Evolutionary conservation across 2,888 invertebrate genomes (phyloP), one percentile per base, ranked within the genome.

Genomic region (Trichacis sp.): DNA sequence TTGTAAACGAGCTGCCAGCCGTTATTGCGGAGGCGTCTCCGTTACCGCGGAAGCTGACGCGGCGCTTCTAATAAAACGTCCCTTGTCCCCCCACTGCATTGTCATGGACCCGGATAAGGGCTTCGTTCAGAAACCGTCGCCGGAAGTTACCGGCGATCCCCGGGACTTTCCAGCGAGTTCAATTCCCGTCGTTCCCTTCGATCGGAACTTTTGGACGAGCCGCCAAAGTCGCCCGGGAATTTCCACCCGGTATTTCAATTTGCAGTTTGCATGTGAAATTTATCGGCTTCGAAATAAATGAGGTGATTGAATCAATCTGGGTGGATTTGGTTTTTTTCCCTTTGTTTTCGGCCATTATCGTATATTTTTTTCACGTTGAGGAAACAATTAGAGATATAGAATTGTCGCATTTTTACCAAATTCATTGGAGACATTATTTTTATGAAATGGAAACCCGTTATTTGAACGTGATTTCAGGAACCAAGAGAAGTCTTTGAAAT

Each of bases 1-100:
- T 77, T 79, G 80, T 82, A 83, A 63, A 83, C 83, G 80, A 82
- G 81, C 83, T 80, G 82, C 81, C 80, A 78, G 72, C n/a, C 77
- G 76, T 80, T 81, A 81, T 81, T 80, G 81, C 77, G 75, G 75
- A 75, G 75, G 78, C 74, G 80, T 77, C 77, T 76, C 77, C 75
- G 73, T 75, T 76, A 74, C 75, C 76, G 67, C 77, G 70, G 69
- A 74, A 79, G 80, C 82, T 81, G 82, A 83, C 80, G 79, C 70
- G 73, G 81, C 82, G 76, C 72, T 78, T 81, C 79, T 78, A 80
- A 81, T 82, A 79, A 82, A 82, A 81, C 79, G 78, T 75, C 77
- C 71, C 54, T 40, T 40, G 65, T 56, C 58, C 62, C 56, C 63
- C 65, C 54, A n/a, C 54, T 61, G 64, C 69, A 69, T 69, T 69